A percentile compares a stretch with the other conserved stretches of the same genome.
Conservation (phyloP, 2,888 invertebrate genomes). For the Lomographa bimaculata region DNA sequence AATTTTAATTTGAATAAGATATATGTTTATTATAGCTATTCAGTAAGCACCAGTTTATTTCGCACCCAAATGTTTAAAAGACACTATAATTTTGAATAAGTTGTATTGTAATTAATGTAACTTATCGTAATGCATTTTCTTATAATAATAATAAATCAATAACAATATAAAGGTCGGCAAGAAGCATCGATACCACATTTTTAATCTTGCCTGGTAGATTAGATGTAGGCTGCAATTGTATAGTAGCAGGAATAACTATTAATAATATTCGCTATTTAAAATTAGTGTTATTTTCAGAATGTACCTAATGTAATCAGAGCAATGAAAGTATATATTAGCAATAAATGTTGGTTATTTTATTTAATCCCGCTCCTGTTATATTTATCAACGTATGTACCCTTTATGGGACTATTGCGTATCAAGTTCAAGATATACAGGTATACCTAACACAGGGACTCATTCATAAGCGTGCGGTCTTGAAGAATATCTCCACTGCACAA, state of each 20-base stretch:
- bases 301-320: slow-evolving; percentile 47
- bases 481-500: no score
- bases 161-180: background rate
- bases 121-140: slow-evolving; percentile 7
- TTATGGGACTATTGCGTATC: no score
- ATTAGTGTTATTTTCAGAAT: slow-evolving; percentile 31
- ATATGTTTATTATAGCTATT: slow-evolving; percentile 29
- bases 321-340: slow-evolving; percentile 72
- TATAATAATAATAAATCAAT: no score
- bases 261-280: slow-evolving; percentile 25
- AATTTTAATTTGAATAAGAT: slow-evolving; percentile 15
- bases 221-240: slow-evolving; percentile 34
- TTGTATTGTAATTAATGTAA: slow-evolving; percentile 6
- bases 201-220: slow-evolving; percentile 31
- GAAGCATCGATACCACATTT: slow-evolving; percentile 16
- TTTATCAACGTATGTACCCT: no score
- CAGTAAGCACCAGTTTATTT: slow-evolving; percentile 57
- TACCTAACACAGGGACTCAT: no score
- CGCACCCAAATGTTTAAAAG: slow-evolving; percentile 45
- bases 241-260: slow-evolving; percentile 22
- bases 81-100: no score
- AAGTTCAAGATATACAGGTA: no score
- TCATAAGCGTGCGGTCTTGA: no score
- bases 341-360: slow-evolving; percentile 49
- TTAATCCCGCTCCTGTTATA: background rate